Percentiles rank a stretch among this genome's conserved stretches.
Evolutionary conservation across 2,888 invertebrate species (phyloP).

Genomic region (Brachylomia viminalis): DNA sequence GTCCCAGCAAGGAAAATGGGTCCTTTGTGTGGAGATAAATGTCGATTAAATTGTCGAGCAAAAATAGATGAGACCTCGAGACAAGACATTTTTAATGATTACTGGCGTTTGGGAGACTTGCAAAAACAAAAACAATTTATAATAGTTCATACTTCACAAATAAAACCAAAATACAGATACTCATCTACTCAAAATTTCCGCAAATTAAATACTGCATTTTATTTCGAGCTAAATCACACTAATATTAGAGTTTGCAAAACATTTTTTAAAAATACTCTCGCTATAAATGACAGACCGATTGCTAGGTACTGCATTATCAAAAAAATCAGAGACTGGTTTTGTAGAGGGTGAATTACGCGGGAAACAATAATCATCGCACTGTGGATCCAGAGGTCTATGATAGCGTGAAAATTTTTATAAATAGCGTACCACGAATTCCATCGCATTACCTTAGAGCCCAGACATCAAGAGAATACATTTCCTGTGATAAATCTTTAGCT

Average conservation of each 20-base stretch:
- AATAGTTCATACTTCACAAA: too few relatives aligned
- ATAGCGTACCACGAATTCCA: constrained; percentile 25
- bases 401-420: constrained; percentile 20
- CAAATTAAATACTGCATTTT: constrained; percentile 44
- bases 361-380: constrained; percentile 28
- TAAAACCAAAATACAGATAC: too few relatives aligned
- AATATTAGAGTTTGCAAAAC: constrained; percentile 38
- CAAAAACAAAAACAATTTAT: too few relatives aligned
- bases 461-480: constrained; percentile 29
- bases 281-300: constrained; percentile 33
- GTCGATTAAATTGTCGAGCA: too few relatives aligned
- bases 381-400: constrained; percentile 15
- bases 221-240: constrained; percentile 40
- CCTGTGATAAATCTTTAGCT: constrained; percentile 60
- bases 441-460: constrained; percentile 37
- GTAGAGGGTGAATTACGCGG: constrained; percentile 30
- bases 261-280: constrained; percentile 44
- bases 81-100: too few relatives aligned
- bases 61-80: too few relatives aligned
- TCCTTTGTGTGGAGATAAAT: too few relatives aligned
- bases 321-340: constrained; percentile 27
- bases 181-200: too few relatives aligned
- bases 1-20: too few relatives aligned
- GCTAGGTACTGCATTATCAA: constrained; percentile 19
- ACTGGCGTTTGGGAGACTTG: too few relatives aligned